phyloP scores from a whole-genome alignment of 2,797 vertebrate genomes.

The Hydrophis major region DNA sequence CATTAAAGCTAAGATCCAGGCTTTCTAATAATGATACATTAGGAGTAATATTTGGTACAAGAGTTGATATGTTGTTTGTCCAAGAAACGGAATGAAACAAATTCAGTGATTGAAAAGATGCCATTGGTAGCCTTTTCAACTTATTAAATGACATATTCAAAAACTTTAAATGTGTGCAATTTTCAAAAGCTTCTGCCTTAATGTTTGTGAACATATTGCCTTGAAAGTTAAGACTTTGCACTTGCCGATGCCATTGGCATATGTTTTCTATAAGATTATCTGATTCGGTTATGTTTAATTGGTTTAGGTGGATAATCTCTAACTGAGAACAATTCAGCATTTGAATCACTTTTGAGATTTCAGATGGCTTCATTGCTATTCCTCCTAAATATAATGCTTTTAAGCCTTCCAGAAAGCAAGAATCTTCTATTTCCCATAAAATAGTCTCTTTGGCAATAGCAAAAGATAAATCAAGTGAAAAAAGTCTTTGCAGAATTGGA shows the following conservation, averaged over 20 bases:
- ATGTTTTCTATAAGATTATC: slow-evolving; percentile 58
- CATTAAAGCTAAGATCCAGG: slow-evolving; percentile 70
- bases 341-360: slow-evolving; percentile 49
- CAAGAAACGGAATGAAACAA: slow-evolving; percentile 33
- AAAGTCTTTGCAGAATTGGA: slow-evolving; percentile 55
- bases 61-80: slow-evolving; percentile 35
- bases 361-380: slow-evolving; percentile 40
- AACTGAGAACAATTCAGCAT: slow-evolving; percentile 61
- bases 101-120: slow-evolving; percentile 51
- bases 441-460: slow-evolving; percentile 16
- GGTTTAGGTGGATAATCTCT: slow-evolving; percentile 58
- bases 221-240: slow-evolving; percentile 60
- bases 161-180: slow-evolving; percentile 41
- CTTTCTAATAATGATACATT: slow-evolving; percentile 50
- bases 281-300: slow-evolving; percentile 48
- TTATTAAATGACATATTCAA: slow-evolving; percentile 52
- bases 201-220: slow-evolving; percentile 57
- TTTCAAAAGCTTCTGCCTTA: slow-evolving; percentile 48
- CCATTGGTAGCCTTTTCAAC: slow-evolving; percentile 40
- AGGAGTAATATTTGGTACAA: slow-evolving; percentile 32
- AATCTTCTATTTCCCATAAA: slow-evolving; percentile 50
- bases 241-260: slow-evolving; percentile 67
- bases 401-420: slow-evolving; percentile 59
- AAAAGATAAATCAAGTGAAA: slow-evolving; percentile 47
- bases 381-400: slow-evolving; percentile 62